Evolutionary conservation across 2,797 vertebrate genomes (phyloP).

Genomic region (Parotocinclus haroldoi): DNA sequence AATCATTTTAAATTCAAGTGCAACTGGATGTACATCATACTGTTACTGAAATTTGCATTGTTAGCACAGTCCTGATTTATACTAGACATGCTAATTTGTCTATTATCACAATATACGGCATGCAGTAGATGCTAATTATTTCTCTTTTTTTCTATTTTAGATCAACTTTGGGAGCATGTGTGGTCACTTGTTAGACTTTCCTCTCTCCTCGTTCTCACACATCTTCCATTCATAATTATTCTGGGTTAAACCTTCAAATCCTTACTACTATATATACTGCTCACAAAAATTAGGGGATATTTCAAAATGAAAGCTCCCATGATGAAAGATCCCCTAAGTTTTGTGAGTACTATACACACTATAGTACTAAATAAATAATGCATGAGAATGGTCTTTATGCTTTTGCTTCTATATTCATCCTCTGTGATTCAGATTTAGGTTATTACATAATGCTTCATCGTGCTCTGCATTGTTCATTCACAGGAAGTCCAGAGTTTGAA

Average conservation of each 20-base stretch:
- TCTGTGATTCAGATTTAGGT: not conserved
- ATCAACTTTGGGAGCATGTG: constrained; percentile 6
- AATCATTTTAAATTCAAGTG: too few relatives aligned
- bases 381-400: too few relatives aligned
- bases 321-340: too few relatives aligned
- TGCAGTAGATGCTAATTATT: constrained; percentile 22
- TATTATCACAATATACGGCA: constrained; percentile 25
- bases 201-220: not conserved
- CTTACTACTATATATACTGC: too few relatives aligned
- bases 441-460: not conserved
- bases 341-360: too few relatives aligned
- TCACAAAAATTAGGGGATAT: too few relatives aligned
- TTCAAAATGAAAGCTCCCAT: too few relatives aligned
- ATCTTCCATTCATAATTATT: too few relatives aligned
- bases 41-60: constrained; percentile 9
- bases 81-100: constrained; percentile 21
- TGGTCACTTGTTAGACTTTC: not conserved
- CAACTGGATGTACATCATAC: too few relatives aligned
- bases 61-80: constrained; percentile 2
- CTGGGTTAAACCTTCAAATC: too few relatives aligned
- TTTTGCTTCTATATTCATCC: too few relatives aligned
- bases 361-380: too few relatives aligned
- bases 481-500: constrained; percentile 73
- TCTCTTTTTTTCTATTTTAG: constrained; percentile 19
- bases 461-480: constrained; percentile 21